Conservation (phyloP, 1,140 invertebrate genomes). For the Choristoneura fumiferana region DNA sequence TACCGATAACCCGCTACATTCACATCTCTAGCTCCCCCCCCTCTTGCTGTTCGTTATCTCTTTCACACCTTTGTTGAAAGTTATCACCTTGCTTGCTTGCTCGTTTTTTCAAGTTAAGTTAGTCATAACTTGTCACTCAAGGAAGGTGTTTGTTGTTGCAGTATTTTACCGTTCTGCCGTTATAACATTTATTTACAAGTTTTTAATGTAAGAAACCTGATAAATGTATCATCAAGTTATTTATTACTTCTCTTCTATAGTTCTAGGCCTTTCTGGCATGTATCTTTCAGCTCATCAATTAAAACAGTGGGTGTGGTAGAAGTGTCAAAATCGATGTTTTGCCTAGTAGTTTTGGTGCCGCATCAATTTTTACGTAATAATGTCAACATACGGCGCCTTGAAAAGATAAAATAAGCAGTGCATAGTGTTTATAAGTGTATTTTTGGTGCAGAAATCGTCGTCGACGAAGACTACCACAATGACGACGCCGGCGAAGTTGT, state of each 20-base stretch:
- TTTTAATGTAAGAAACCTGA: conserved; percentile 11
- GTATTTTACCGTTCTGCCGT: not conserved
- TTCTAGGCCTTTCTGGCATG: not conserved
- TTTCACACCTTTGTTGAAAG: conserved; percentile 27
- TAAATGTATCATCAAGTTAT: not conserved
- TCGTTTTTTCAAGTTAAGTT: too few relatives aligned
- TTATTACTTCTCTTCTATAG: not conserved
- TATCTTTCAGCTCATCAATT: conserved; percentile 10
- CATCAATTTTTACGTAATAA: conserved; percentile 32
- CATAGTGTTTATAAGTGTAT: conserved; percentile 39
- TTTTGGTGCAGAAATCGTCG: conserved; percentile 85
- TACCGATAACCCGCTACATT: conserved; percentile 26
- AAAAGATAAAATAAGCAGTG: conserved; percentile 5
- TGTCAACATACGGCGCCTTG: conserved; percentile 27
- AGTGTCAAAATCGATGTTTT: conserved; percentile 47
- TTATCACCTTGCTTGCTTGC: conserved; percentile 27
- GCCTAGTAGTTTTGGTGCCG: conserved; percentile 28
- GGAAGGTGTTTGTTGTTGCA: conserved; percentile 37
- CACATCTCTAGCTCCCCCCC: conserved; percentile 33
- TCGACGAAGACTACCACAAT: conserved; percentile 92
- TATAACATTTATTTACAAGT: conserved; percentile 5
- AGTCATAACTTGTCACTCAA: conserved; percentile 56
- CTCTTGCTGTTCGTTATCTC: conserved; percentile 37
- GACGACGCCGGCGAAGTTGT: conserved; percentile 92
- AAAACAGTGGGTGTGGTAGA: conserved; percentile 57